Evolutionary conservation across 2,888 invertebrate genomes (phyloP), one percentile per base, ranked within the genome.

Genomic region (Erebia ligea): DNA sequence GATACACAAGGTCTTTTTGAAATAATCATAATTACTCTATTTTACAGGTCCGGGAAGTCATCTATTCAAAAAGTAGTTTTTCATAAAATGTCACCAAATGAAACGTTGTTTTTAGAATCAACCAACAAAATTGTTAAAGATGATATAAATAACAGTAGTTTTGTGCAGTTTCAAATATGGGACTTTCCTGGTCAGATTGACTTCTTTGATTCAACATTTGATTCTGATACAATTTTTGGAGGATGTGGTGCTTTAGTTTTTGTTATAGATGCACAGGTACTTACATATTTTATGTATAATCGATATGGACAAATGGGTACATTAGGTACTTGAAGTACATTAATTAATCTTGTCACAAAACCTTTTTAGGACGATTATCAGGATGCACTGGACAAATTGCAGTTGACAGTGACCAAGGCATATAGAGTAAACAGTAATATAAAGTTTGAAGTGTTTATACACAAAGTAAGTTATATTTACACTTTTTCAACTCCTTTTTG

Each of bases 31-130:
- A 52, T 21, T 68, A 13, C 67, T 59, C 21, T 68, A 63, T 71
- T 71, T 95, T 95, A 76, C 84, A 98, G 99, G 87, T 99, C 99
- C 82, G 99, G 99, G 63, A 99, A 99, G 90, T 99, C 99, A 67
- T 99, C 99, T 0, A 99, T 99, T 83, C 98, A 99, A 86, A 99
- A 99, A 94, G 99, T 99, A 5, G 99, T 99, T n/a, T 99, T 99
- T 87, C 99, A 99, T 89, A 99, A 99, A 94, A 99, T 99, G 98
- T 99, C 99, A 2, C 99, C 99, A 1, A 99, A 99, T 92, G 99
- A 99, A 93, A 99, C 99, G 0, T 94, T 99, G 68, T 99, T 99
- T 86, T 93, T 99, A 76, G 99, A 99, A 89, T 99, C 99, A 76
- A 99, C 99, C 65, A 99, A 98, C 87, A 98, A 99, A 95, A 98